Base-by-base conservation (phyloP, 1,140 invertebrate genomes). In the Heterodera schachtii region DNA sequence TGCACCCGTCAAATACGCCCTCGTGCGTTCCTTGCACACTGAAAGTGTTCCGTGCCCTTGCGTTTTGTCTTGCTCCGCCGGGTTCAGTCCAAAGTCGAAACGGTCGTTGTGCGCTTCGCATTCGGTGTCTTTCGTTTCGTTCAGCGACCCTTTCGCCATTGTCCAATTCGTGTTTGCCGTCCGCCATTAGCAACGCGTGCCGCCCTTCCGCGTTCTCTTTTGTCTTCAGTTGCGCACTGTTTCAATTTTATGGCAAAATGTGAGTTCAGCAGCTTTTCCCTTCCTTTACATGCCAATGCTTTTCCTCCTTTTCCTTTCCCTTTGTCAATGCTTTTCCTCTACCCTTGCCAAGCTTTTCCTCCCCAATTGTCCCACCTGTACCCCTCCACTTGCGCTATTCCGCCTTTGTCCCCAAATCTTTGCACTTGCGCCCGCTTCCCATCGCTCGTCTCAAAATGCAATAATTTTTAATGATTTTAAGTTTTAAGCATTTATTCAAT, bases 101-200 rank as follows among this genome's bases (percentile, higher is more conserved):
- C 89, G 75, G 41, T 90, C 87, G 78, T 89, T 89, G 16, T 78
- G 87, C 2, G 88, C 88, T 69, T 86, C 78, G 69, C 90, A 89
- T 66, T 87, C 83, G 16, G 86, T 87, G 64, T 85, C 83, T 49
- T 83, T 44, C n/a, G 82, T 73, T 64, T 83, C 77, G 74, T 89
- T 90, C 9, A 87, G 64, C 41, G 76, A 79, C 60, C 88, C 88
- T 19, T 83, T 76, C 0, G 88, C 86, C 11, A 87, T 44, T 11
- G 78, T 89, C 89, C 13, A 89, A 71, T n/a, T 90, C 89, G 77
- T 90, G 88, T 69, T 90, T 82, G 66, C 89, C 89, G 75, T 89
- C 88, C 41, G 88, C 88, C 78, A 90, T 89, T 21, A 89, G 79
- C 21, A 84, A 73, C 21, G 88, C 89, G 71, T 89, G 89, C 49